Base-by-base conservation (phyloP, 2,888 invertebrate species). In the Macrophya annulata region DNA sequence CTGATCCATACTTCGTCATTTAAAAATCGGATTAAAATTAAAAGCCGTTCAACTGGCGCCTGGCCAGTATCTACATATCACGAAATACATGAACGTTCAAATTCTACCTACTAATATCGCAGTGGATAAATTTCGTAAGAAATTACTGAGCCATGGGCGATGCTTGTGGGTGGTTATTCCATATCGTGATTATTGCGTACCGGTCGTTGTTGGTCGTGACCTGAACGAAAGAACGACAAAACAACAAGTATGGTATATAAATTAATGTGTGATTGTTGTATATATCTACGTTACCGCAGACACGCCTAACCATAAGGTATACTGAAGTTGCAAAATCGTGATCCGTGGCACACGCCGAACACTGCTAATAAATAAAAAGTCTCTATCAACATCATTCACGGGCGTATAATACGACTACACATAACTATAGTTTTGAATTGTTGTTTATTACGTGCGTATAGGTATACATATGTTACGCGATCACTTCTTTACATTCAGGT, bases 261-360 rank as follows among this genome's bases (percentile, higher is more conserved):
- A 55, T 55, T 55, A 55, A 8, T 8, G 8, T n/a, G 8, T n/a
- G 55, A 51, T 77, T 25, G 12, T 5, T 15, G 40, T 62, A 37
- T 15, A 74, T 40, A n/a, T 37, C 0, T 45, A n/a, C 31, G 31
- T 37, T 12, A 1, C 25, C 15, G 77, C 17, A 40, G 81, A 81
- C 81, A 81, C 81, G 81, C 81, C 81, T 81, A 62, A n/a, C 77
- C 31, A 62, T 62, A 21, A 62, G 10, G 81, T 83, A 62, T 4
- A 51, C 31, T 8, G 31, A 31, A 31, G 68, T 83, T 83, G 83
- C 83, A 83, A 83, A 65, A 83, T 83, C 71, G 43, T 82, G 37
- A 83, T 83, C 83, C 83, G 48, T 48, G 83, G 83, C 83, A 83
- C 83, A 83, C 83, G 83, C 51, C 83, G 37, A 71, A 15, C 43